Percentiles rank a stretch among this genome's conserved stretches.
These are phyloP conservation scores for Chaetodon trifasciatus DNA, from an alignment of 2,797 vertebrate genomes.

Conservation along the genomic window DNA sequence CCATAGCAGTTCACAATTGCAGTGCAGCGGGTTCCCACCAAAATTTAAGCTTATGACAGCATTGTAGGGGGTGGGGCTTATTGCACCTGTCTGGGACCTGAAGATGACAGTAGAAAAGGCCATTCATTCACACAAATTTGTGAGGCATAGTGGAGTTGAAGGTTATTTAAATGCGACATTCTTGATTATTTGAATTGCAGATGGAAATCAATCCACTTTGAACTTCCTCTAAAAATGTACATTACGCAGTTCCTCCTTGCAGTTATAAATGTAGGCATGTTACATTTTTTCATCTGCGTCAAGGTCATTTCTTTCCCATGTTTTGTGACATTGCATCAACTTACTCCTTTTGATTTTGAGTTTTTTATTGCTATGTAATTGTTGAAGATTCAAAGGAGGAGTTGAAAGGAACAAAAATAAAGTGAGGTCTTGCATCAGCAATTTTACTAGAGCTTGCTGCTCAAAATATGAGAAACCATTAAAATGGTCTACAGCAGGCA, in stretches of 20 bases:
- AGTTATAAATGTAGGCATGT: not conserved
- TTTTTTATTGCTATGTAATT: not conserved
- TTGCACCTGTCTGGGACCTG: constrained; percentile 90
- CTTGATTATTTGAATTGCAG: not conserved
- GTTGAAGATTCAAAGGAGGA: not conserved
- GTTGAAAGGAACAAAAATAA: not conserved
- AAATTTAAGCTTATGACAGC: constrained; percentile 90
- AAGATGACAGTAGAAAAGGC: constrained; percentile 18
- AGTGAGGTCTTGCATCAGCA: constrained; percentile 5
- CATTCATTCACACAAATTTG: not conserved
- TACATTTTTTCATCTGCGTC: not conserved
- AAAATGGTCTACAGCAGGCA: constrained; percentile 23
- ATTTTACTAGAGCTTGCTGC: constrained; percentile 18
- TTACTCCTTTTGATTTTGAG: not conserved
- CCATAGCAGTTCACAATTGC: constrained; percentile 95
- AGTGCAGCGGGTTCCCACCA: constrained; percentile 94
- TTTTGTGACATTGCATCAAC: constrained; percentile 1
- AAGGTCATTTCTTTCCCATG: not conserved
- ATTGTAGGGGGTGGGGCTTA: constrained; percentile 90
- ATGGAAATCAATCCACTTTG: not conserved
- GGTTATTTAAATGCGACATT: not conserved
- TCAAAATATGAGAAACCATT: constrained; percentile 29
- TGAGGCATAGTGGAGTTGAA: not conserved
- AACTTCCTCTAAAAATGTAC: not conserved
- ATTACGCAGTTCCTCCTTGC: not conserved